Base-by-base conservation (phyloP, 2,888 invertebrate genomes). In the Hedya salicella region DNA sequence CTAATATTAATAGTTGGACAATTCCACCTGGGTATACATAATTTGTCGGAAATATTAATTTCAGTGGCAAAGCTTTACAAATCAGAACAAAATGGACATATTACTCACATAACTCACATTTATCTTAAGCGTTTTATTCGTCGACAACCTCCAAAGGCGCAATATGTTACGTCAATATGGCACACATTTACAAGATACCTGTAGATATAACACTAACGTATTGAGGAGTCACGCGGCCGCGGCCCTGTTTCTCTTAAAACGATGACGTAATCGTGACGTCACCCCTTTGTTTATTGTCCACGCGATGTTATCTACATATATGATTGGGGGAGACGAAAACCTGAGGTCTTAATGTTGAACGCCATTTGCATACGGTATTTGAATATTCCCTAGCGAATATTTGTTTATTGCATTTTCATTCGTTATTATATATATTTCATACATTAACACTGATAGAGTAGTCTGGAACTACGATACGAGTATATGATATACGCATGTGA, bases 241-340 rank as follows among this genome's bases (percentile, higher is more conserved):
- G 50, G 57, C 49, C 32, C 19, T 21, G 44, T 42, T 54, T 39
- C 46, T 63, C 50, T 44, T 14, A 32, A 21, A 56, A 21, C 57
- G 50, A 32, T 64, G 64, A 64, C 57, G 57, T 64, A 59, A 64
- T 14, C 21, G 17, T 64, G 57, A 57, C 59, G 64, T 64, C 50
- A 64, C 14, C 42, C 44, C 59, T 59, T 64, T 64, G 64, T 64
- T 64, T 50, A 57, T 44, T 32, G 56, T 32, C 42, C 32, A 32
- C 21, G 13, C 17, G 40, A 54, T 36, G 42, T 44, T 52, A 52
- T 39, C 44, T 39, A 40, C 17, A 16, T 62, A 14, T 13, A 48
- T 59, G 36, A 32, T 49, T 57, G 49, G 1, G 3, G 56, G 42
- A 42, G 56, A 56, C 14, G 40, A 57, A 63, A 21, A 30, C 14